Conservation (phyloP, 2,797 vertebrate species). For the Poeciliopsis gracilis region DNA sequence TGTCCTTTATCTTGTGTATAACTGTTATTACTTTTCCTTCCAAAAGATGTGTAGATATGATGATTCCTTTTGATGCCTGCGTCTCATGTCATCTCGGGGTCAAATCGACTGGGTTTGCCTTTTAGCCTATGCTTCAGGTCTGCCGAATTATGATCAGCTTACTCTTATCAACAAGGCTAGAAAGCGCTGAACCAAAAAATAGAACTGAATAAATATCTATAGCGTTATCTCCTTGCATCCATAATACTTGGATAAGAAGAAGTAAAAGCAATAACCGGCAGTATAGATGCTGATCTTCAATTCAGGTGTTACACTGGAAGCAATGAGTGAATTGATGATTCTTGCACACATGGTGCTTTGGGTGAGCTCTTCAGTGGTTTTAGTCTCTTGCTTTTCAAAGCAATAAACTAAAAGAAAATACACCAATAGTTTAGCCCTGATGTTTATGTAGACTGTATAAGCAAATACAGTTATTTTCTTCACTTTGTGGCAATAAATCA, state of each 20-base stretch:
- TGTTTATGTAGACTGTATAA: not conserved
- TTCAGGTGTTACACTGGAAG: slow-evolving; percentile 46
- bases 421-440: not conserved
- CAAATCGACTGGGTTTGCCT: slow-evolving; percentile 60
- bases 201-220: slow-evolving; percentile 71
- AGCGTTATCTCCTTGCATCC: slow-evolving; percentile 60
- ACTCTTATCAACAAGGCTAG: slow-evolving; percentile 65
- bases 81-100: slow-evolving; percentile 54
- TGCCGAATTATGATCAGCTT: slow-evolving; percentile 60
- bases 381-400: not conserved
- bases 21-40: slow-evolving; percentile 1
- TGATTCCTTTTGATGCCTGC: not conserved
- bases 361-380: not conserved
- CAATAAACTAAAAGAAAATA: slow-evolving; percentile 8
- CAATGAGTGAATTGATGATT: slow-evolving; percentile 9
- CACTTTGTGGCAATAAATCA: not conserved
- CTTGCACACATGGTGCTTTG: not conserved
- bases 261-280: slow-evolving; percentile 31
- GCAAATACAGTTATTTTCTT: not conserved
- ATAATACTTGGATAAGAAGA: slow-evolving; percentile 66
- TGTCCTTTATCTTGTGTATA: not conserved
- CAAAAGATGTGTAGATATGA: slow-evolving; percentile 35
- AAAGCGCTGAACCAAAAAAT: slow-evolving; percentile 75
- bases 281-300: slow-evolving; percentile 11
- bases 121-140: slow-evolving; percentile 72